phyloP scores from a whole-genome alignment of 2,113 vertebrate genomes.

The Gadus chalcogrammus region DNA sequence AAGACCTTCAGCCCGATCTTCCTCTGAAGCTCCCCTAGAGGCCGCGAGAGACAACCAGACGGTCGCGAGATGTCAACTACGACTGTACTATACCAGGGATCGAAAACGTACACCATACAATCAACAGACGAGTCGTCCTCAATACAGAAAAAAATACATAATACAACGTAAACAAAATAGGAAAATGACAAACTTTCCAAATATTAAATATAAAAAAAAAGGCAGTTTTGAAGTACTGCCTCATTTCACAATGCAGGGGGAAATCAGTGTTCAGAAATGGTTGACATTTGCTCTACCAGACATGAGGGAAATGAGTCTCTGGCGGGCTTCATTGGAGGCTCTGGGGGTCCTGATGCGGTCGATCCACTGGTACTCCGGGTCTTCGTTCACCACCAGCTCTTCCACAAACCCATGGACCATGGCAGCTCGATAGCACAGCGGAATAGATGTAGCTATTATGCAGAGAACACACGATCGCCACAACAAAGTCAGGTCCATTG shows the following conservation, averaged over 20 bases:
- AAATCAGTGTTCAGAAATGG: background rate
- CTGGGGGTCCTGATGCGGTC: conserved; percentile 95
- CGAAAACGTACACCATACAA: background rate
- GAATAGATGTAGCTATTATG: conserved; percentile 87
- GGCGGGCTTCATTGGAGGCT: conserved; percentile 95
- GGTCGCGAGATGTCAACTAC: background rate
- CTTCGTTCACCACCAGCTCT: conserved; percentile 97
- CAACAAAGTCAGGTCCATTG: background rate
- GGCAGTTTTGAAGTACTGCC: too few relatives aligned
- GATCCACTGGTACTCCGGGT: conserved; percentile 99
- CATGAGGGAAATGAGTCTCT: conserved; percentile 97
- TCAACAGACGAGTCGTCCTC: background rate
- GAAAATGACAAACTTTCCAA: too few relatives aligned
- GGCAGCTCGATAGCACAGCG: conserved; percentile 87
- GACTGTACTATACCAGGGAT: background rate
- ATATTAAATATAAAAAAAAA: background rate
- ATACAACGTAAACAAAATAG: too few relatives aligned
- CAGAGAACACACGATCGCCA: conserved; percentile 4
- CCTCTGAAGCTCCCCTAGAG: conserved; percentile 90
- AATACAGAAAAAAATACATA: too few relatives aligned
- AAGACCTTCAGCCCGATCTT: conserved; percentile 98
- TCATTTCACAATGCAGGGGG: too few relatives aligned
- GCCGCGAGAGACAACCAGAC: conserved; percentile 13
- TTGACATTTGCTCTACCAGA: conserved; percentile 76
- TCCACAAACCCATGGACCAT: conserved; percentile 97